A percentile compares a stretch with the other conserved stretches of the same genome.
Conservation (phyloP, 2,888 invertebrate genomes). For the Campoplex nolae region DNA sequence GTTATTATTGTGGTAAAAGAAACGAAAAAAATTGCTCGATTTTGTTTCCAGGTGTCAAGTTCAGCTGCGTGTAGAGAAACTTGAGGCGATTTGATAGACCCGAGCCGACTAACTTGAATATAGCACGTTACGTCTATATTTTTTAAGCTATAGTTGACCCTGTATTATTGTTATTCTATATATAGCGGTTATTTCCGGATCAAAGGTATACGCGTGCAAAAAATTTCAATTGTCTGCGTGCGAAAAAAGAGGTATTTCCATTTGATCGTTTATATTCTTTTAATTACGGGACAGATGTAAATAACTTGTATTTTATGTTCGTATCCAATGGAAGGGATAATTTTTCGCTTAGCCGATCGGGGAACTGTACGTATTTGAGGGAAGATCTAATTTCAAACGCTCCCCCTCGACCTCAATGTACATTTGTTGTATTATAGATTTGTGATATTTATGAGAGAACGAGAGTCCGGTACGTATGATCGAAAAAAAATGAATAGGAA, state of each 20-base stretch:
- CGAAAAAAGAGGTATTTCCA: slow-evolving; percentile 29
- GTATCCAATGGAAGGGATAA: slow-evolving; percentile 40
- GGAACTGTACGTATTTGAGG: slow-evolving; percentile 54
- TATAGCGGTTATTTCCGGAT: slow-evolving; percentile 43
- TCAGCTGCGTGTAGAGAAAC: slow-evolving; percentile 90
- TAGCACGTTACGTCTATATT: slow-evolving; percentile 80
- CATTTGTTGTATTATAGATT: slow-evolving; percentile 82
- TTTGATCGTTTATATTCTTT: slow-evolving; percentile 65
- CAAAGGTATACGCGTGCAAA: slow-evolving; percentile 10
- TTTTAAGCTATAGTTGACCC: slow-evolving; percentile 80
- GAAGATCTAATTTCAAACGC: slow-evolving; percentile 1
- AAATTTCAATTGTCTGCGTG: neutral
- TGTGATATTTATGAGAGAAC: slow-evolving; percentile 80
- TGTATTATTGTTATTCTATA: slow-evolving; percentile 21
- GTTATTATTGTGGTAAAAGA: neutral
- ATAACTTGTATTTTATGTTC: slow-evolving; percentile 84
- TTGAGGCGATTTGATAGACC: slow-evolving; percentile 72
- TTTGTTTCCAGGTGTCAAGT: slow-evolving; percentile 87
- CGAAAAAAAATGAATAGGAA: neutral
- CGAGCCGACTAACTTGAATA: slow-evolving; percentile 81
- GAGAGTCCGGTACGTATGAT: slow-evolving; percentile 36
- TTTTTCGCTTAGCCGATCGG: slow-evolving; percentile 52
- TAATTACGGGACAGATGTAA: slow-evolving; percentile 77
- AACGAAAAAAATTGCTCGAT: slow-evolving; percentile 25
- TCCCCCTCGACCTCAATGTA: slow-evolving; percentile 74